Percentiles rank a stretch among this genome's conserved stretches.
phyloP scores from a whole-genome alignment of 2,797 vertebrate genomes.

The Myotis vivesi region DNA sequence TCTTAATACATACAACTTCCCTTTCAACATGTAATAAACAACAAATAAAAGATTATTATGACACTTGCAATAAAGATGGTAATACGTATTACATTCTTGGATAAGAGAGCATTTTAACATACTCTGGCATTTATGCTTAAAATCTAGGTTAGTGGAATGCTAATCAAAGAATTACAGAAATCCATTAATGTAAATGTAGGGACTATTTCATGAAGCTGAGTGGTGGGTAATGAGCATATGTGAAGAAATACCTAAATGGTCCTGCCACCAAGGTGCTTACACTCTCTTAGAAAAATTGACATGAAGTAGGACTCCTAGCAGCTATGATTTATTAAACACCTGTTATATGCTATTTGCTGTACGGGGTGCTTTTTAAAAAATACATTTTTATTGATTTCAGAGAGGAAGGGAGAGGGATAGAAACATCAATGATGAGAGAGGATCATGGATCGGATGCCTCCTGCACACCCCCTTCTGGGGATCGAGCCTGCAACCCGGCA shows the following conservation, averaged over 20 bases:
- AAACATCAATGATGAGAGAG: too few relatives aligned
- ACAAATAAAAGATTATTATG: not conserved
- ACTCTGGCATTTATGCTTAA: not conserved
- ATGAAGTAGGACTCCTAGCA: not conserved
- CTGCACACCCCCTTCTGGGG: too few relatives aligned
- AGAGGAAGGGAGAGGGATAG: too few relatives aligned
- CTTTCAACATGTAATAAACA: constrained; percentile 28
- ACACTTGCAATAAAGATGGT: constrained; percentile 37
- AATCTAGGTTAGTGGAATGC: constrained; percentile 16
- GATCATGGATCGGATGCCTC: too few relatives aligned
- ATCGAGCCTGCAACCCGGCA: too few relatives aligned
- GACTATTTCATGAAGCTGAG: not conserved
- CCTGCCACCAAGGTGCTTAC: not conserved
- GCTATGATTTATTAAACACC: not conserved
- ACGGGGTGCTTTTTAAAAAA: not conserved
- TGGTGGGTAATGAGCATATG: not conserved
- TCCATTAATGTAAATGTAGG: not conserved
- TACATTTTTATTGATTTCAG: too few relatives aligned
- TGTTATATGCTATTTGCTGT: not conserved
- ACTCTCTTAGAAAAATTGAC: not conserved
- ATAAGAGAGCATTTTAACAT: constrained; percentile 5
- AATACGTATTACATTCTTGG: not conserved
- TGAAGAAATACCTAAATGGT: not conserved
- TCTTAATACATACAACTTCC: not conserved
- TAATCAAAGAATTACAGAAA: not conserved